Percentiles rank a stretch among this genome's conserved stretches.
phyloP scores from a whole-genome alignment of 1,140 invertebrate species.

The Caenorhabditis briggsae region DNA sequence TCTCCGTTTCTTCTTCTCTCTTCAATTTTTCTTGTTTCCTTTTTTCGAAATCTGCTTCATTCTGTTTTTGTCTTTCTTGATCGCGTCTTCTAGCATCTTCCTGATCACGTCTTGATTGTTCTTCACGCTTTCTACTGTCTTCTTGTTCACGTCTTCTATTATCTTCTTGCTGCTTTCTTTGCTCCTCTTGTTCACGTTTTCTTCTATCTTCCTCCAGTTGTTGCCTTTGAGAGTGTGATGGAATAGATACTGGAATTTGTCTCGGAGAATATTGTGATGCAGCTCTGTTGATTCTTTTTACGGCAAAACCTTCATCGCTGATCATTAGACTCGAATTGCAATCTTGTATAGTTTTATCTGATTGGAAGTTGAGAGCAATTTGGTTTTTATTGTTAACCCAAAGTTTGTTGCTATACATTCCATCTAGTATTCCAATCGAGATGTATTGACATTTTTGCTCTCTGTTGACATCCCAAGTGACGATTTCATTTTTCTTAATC shows the following conservation, averaged over 20 bases:
- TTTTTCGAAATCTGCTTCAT: slow-evolving; percentile 35
- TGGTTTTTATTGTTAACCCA: slow-evolving; percentile 54
- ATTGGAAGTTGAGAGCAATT: slow-evolving; percentile 28
- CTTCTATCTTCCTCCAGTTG: background rate
- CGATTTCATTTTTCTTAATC: slow-evolving; percentile 65
- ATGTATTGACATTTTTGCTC: slow-evolving; percentile 58
- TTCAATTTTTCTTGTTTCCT: slow-evolving; percentile 23
- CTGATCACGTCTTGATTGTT: background rate
- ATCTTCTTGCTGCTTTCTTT: slow-evolving; percentile 8
- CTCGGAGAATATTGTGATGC: slow-evolving; percentile 4
- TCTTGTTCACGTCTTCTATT: background rate
- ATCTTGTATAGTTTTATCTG: slow-evolving; percentile 57
- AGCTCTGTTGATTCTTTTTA: slow-evolving; percentile 51
- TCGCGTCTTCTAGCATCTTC: background rate
- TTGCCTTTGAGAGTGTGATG: background rate
- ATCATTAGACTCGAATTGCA: slow-evolving; percentile 59
- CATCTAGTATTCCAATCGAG: slow-evolving; percentile 47
- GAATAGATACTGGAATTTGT: background rate
- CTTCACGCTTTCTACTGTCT: background rate
- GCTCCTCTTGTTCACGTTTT: background rate
- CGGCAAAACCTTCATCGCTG: slow-evolving; percentile 65
- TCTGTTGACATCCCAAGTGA: slow-evolving; percentile 65
- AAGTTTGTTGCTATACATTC: slow-evolving; percentile 34
- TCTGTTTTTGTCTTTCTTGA: background rate
- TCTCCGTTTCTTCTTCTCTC: background rate